Evolutionary conservation across 2,888 invertebrate genomes (phyloP), one percentile per base, ranked within the genome.

Genomic region (Diabrotica balteata): DNA sequence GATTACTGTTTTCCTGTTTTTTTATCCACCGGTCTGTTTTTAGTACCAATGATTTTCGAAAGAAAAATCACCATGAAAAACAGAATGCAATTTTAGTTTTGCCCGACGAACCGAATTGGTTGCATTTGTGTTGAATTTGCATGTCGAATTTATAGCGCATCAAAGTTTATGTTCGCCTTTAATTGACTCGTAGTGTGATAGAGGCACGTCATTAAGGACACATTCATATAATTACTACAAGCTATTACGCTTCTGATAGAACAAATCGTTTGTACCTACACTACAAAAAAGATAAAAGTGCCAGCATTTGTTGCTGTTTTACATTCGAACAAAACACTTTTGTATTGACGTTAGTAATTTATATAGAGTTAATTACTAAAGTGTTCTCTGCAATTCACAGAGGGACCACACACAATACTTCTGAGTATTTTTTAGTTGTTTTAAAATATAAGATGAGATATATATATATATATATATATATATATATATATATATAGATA

Each of bases 41-140:
- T 32, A 32, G 32, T 32, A 32, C 47, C 47, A 10, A 47, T 47
- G 47, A 47, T 47, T 47, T 47, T 47, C 47, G 47, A 47, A 47
- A 9, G 47, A 47, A 47, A 7, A 22, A 7, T 45, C 5, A 11
- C 17, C 55, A 57, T 57, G 43, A 9, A 44, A 57, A 57, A 42
- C 44, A 45, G 32, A 45, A 57, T 57, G 44, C 45, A 57, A 57
- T 57, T 75, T 76, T 72, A 75, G 75, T 74, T 73, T 72, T 71
- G 61, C 63, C 73, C 75, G 77, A 77, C 77, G 70, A 70, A 67
- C 71, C 67, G 74, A 77, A 77, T 76, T 74, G 76, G 74, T 70
- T 68, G 74, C 75, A 78, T 77, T 78, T 78, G 77, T 78, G 76
- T 74, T 76, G 76, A 77, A 47, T 47, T 78, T 77, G 75, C 77